These are phyloP conservation scores for Palythoa heliodiscus DNA, from an alignment of 92 coral and sea anemone species.

Conservation along the genomic window DNA sequence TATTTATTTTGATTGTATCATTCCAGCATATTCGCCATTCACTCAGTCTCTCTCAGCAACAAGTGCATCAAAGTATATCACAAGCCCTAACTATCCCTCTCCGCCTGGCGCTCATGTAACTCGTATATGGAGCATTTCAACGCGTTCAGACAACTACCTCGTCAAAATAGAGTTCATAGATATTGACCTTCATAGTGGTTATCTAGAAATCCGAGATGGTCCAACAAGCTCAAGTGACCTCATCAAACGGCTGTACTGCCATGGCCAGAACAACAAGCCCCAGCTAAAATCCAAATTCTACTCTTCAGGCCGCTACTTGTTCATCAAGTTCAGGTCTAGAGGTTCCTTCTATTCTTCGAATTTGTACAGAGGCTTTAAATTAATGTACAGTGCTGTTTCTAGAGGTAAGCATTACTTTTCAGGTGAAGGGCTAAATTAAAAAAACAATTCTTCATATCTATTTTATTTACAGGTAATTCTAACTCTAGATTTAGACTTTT, in stretches of 20 bases:
- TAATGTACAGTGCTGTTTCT: neutral
- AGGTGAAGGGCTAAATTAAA: too few species aligned
- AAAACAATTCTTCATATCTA: too few species aligned
- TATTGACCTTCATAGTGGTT: neutral
- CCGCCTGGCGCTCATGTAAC: neutral
- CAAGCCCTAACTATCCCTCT: neutral
- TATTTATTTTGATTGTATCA: too few species aligned
- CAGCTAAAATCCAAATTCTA: neutral
- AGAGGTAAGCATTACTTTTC: constrained; percentile 6
- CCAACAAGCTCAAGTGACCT: neutral
- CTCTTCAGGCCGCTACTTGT: neutral
- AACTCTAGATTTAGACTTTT: too few species aligned
- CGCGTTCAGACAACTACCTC: neutral
- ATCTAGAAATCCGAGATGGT: constrained; percentile 8
- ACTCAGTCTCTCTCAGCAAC: neutral
- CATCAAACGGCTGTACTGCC: constrained; percentile 6
- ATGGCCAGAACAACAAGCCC: neutral
- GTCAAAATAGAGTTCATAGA: neutral
- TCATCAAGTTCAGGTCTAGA: neutral
- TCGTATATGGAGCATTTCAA: neutral
- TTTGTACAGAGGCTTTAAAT: neutral
- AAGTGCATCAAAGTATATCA: neutral
- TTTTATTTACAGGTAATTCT: too few species aligned
- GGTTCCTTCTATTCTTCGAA: neutral
- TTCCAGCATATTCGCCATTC: neutral